These are phyloP conservation scores for Caenorhabditis angaria DNA, from an alignment of 2,888 invertebrate genomes.

Conservation along the genomic window DNA sequence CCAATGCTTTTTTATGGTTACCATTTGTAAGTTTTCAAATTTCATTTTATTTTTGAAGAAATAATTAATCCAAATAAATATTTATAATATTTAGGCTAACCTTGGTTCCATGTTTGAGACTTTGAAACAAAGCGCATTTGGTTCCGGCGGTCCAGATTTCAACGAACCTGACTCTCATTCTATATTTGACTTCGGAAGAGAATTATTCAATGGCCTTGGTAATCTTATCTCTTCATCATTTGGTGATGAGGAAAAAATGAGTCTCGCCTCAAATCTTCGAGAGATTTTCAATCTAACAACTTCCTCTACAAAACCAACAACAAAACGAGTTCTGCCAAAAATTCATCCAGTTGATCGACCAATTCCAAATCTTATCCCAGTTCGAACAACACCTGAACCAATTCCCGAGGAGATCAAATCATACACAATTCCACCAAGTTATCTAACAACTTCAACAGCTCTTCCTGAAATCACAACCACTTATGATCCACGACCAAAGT, in stretches of 20 bases:
- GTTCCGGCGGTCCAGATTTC: constrained; percentile 28
- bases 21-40: constrained; percentile 45
- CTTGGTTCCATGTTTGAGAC: constrained; percentile 53
- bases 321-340: constrained; percentile 33
- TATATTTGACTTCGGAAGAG: constrained; percentile 39
- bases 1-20: constrained; percentile 46
- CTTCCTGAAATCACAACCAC: constrained; percentile 22
- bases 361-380: constrained; percentile 16
- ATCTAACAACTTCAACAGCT: constrained; percentile 20
- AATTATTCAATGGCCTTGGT: constrained; percentile 40
- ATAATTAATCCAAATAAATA: not conserved
- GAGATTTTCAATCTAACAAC: constrained; percentile 50
- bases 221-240: constrained; percentile 35
- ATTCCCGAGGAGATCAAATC: constrained; percentile 17
- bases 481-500: constrained; percentile 27
- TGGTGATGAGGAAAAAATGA: constrained; percentile 34
- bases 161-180: constrained; percentile 32
- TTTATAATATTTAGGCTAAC: constrained; percentile 38
- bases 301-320: constrained; percentile 7
- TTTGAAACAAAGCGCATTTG: constrained; percentile 49
- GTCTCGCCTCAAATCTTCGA: constrained; percentile 37
- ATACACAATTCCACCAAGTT: constrained; percentile 17
- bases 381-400: constrained; percentile 13
- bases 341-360: constrained; percentile 40
- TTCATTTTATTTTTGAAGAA: not conserved